Conservation (phyloP, 1,140 invertebrate genomes). For the Drosophila littoralis region DNA sequence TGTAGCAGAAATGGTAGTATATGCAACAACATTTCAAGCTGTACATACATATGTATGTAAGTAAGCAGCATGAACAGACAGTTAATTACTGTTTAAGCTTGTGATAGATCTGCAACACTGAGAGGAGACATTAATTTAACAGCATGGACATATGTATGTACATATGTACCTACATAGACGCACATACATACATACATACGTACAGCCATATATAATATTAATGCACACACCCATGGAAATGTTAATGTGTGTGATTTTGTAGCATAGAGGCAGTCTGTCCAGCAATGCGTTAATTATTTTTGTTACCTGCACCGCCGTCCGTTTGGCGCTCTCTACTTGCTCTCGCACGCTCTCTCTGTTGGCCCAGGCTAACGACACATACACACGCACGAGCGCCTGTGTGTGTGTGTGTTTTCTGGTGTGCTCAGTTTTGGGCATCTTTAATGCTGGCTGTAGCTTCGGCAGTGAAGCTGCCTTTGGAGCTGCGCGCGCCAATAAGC, state of each 20-base stretch:
- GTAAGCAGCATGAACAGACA: background rate
- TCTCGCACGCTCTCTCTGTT: slow-evolving; percentile 8
- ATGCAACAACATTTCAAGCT: background rate
- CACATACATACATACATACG: background rate
- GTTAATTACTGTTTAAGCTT: slow-evolving; percentile 7
- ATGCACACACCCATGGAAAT: background rate
- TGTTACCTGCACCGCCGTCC: slow-evolving; percentile 51
- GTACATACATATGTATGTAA: too few relatives aligned
- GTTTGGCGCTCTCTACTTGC: slow-evolving; percentile 13
- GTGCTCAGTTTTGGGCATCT: slow-evolving; percentile 37
- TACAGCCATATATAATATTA: background rate
- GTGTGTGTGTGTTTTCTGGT: background rate
- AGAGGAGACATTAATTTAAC: slow-evolving; percentile 1
- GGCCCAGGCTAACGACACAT: slow-evolving; percentile 10
- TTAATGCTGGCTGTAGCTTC: slow-evolving; percentile 6
- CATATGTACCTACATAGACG: background rate
- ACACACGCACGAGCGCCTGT: background rate
- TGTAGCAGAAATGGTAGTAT: background rate
- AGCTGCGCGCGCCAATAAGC: slow-evolving; percentile 49
- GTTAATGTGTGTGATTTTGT: slow-evolving; percentile 17
- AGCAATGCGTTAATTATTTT: slow-evolving; percentile 55
- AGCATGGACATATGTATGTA: background rate
- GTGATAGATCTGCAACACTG: slow-evolving; percentile 28
- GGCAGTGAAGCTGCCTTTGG: slow-evolving; percentile 25
- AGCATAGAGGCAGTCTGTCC: slow-evolving; percentile 26